phyloP scores from a whole-genome alignment of 2,888 invertebrate genomes.

The Lacanobia wlatinum region DNA sequence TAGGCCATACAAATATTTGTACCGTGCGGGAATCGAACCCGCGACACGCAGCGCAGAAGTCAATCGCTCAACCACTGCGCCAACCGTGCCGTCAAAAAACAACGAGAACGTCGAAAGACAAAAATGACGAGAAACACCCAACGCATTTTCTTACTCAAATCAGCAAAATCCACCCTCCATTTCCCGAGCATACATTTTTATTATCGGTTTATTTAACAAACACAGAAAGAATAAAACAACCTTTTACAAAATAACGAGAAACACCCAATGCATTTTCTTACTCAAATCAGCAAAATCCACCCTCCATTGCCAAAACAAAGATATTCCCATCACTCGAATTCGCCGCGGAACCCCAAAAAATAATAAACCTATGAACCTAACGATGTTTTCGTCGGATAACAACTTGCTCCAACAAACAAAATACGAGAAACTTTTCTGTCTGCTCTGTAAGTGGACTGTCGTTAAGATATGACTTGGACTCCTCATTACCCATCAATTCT shows the following conservation, averaged over 20 bases:
- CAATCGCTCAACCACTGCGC: too few species aligned
- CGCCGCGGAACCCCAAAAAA: conserved; percentile 10
- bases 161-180: neutral
- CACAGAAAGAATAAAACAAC: too few species aligned
- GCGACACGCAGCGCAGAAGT: too few species aligned
- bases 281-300: neutral
- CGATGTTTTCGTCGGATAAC: conserved; percentile 52
- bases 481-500: neutral
- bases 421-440: conserved; percentile 3
- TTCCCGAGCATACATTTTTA: too few species aligned
- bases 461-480: conserved; percentile 17
- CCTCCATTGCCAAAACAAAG: neutral
- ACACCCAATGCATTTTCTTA: too few species aligned
- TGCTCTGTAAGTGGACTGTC: conserved; percentile 15
- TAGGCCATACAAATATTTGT: too few species aligned
- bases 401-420: conserved; percentile 38
- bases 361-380: conserved; percentile 42
- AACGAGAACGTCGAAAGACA: too few species aligned
- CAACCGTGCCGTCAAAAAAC: too few species aligned
- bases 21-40: too few species aligned
- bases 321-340: neutral
- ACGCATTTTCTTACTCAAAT: too few species aligned
- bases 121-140: neutral
- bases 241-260: neutral
- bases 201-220: too few species aligned